Evolutionary conservation across 2,797 vertebrate genomes (phyloP), one percentile per base, ranked within the genome.

Genomic region (Bradypodion pumilum): DNA sequence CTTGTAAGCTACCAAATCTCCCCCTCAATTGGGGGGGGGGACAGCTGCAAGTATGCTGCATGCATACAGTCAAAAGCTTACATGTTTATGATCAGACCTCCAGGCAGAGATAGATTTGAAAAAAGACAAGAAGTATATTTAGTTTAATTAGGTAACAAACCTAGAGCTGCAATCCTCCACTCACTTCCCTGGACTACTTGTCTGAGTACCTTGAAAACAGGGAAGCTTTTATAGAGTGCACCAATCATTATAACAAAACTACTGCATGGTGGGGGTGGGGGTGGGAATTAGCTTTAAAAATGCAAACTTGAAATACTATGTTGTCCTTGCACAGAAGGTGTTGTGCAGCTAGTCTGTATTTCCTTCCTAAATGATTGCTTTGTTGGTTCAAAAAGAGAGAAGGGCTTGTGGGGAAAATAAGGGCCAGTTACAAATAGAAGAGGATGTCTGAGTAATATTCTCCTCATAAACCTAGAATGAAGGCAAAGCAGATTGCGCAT

Each of bases 1-100:
- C 35, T 60, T 69, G 37, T 75, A 75, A 80, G 10, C 16, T 85
- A 73, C 23, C 40, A 85, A 69, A 40, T 60, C n/a, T 16, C 59
- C 69, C 5, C 5, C 16, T 19, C 19, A 56, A 56, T 19, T 52
- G 52, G 16, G 52, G 52, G 16, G 52, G 52, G 5, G 52, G 52
- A 79, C 37, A 66, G 70, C 83, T 80, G 49, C 40, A 60, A 59
- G 59, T 13, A 46, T 21, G 35, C 25, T 69, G 52, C 62, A 52
- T 59, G 56, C 27, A 75, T 66, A 37, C 35, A 56, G 3, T 42
- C 74, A 56, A 4, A 42, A 19, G 27, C 9, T 66, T 62, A 80
- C 15, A 7, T 29, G 32, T 32, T 27, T 78, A 65, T 49, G 21
- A 25, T 44, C 12, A 59, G 68, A 72, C 37, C 32, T 35, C n/a